These are phyloP conservation scores for Diloba caeruleocephala DNA, from an alignment of 2,888 invertebrate genomes.

Conservation along the genomic window DNA sequence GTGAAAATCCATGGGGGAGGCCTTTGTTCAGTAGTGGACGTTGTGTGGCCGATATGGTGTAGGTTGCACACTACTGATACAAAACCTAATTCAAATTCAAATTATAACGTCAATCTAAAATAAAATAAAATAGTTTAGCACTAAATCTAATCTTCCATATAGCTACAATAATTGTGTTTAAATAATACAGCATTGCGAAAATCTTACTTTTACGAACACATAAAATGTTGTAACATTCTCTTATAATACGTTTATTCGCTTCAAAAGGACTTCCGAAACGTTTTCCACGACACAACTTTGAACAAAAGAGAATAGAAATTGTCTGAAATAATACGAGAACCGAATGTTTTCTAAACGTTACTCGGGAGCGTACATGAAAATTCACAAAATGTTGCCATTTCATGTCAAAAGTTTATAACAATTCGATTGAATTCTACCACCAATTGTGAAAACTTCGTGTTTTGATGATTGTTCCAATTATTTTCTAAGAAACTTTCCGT, in stretches of 20 bases:
- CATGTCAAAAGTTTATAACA: constrained; percentile 25
- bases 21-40: no score
- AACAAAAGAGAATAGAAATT: constrained; percentile 5
- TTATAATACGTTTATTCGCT: not conserved
- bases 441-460: constrained; percentile 2
- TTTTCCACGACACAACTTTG: constrained; percentile 4
- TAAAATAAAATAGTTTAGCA: no score
- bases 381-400: constrained; percentile 2
- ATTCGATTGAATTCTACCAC: constrained; percentile 13
- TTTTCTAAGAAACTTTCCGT: constrained; percentile 1
- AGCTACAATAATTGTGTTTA: no score
- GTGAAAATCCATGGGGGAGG: no score
- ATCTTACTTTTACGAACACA: no score
- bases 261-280: not conserved
- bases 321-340: constrained; percentile 7
- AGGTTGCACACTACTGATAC: no score
- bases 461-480: constrained; percentile 12
- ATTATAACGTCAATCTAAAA: no score
- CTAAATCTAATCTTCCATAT: no score
- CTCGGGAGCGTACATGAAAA: constrained; percentile 16
- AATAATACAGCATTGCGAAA: no score
- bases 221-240: no score
- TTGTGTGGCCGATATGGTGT: no score
- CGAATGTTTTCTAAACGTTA: not conserved
- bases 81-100: no score